phyloP scores from a whole-genome alignment of 2,797 vertebrate species.

The Falco columbarius region DNA sequence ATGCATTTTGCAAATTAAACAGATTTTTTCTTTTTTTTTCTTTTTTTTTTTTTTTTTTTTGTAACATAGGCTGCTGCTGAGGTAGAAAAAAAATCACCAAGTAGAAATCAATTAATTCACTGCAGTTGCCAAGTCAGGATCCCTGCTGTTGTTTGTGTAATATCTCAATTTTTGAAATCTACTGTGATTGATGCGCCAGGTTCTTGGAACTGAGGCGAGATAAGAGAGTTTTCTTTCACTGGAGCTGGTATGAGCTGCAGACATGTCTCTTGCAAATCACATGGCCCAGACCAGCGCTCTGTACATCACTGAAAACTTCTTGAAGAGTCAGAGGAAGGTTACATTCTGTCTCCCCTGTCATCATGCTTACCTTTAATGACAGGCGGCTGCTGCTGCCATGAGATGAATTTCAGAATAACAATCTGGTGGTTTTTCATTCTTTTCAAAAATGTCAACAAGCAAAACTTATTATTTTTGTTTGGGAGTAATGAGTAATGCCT shows the following conservation, averaged over 20 bases:
- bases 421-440: neutral
- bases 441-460: neutral
- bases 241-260: neutral
- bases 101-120: neutral
- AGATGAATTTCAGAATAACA: neutral
- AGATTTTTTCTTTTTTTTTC: neutral
- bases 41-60: neutral
- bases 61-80: neutral
- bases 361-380: constrained; percentile 4
- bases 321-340: neutral
- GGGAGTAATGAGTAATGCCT: neutral
- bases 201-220: neutral
- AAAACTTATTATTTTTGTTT: neutral
- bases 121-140: neutral
- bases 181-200: neutral
- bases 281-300: neutral
- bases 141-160: neutral
- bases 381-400: neutral
- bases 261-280: neutral
- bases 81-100: neutral
- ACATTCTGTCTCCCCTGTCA: neutral
- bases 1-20: neutral
- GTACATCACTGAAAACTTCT: neutral
- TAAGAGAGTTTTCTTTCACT: neutral
- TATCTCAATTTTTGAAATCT: neutral